Conservation (phyloP, 2,888 invertebrate species). For the Papilio elwesi region DNA sequence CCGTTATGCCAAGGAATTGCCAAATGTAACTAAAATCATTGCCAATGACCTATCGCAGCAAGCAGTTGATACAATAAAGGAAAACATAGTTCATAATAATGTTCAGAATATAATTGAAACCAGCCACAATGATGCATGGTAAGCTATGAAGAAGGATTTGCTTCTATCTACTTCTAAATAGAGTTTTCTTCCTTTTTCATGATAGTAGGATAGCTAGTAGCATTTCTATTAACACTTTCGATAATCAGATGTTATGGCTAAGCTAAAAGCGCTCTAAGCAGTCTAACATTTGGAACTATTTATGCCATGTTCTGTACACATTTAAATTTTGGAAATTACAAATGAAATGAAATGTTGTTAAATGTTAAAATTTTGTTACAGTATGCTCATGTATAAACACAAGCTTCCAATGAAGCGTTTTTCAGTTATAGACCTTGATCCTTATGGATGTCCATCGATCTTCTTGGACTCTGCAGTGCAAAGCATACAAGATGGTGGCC, state of each 20-base stretch:
- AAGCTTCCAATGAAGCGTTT: constrained; percentile 87
- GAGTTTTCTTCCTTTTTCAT: too few relatives aligned
- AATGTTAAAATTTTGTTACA: constrained; percentile 58
- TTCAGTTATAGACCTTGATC: constrained; percentile 97
- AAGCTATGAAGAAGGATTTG: constrained; percentile 49
- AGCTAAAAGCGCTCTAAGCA: too few relatives aligned
- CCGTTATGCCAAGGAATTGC: constrained; percentile 97
- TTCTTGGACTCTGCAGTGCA: constrained; percentile 96
- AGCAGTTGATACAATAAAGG: constrained; percentile 94
- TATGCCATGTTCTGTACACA: too few relatives aligned
- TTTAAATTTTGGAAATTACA: too few relatives aligned
- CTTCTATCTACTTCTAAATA: too few relatives aligned
- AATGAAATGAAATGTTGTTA: constrained; percentile 9
- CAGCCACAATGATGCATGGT: constrained; percentile 95
- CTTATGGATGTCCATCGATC: constrained; percentile 97
- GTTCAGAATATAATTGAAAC: constrained; percentile 90
- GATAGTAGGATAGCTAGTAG: too few relatives aligned
- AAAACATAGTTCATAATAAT: constrained; percentile 90
- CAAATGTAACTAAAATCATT: constrained; percentile 90
- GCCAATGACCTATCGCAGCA: constrained; percentile 95
- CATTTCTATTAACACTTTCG: too few relatives aligned
- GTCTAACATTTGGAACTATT: too few relatives aligned
- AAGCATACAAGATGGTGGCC: constrained; percentile 90
- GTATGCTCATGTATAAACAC: constrained; percentile 93
- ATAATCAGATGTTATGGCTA: too few relatives aligned